phyloP scores from a whole-genome alignment of 2,888 invertebrate genomes.

The Boloria euphrosyne region DNA sequence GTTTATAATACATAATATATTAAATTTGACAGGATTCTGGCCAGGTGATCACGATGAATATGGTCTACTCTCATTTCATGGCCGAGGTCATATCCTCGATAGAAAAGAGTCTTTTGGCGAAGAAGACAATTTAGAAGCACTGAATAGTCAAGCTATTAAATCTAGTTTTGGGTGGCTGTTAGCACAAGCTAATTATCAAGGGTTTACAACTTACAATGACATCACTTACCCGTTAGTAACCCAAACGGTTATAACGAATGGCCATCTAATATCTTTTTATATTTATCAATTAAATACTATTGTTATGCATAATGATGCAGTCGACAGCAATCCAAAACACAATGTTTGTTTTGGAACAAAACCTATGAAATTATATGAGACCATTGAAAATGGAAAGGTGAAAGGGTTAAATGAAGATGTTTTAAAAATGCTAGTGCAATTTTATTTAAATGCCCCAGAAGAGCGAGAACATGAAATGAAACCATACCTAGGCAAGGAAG shows the following conservation, averaged over 20 bases:
- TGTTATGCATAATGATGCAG: slow-evolving; percentile 83
- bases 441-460: slow-evolving; percentile 87
- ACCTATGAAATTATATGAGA: slow-evolving; percentile 88
- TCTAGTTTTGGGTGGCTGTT: slow-evolving; percentile 91
- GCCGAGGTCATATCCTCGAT: slow-evolving; percentile 82
- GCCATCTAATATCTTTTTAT: slow-evolving; percentile 92
- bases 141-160: slow-evolving; percentile 89
- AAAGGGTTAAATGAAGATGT: slow-evolving; percentile 91
- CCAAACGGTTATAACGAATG: slow-evolving; percentile 95
- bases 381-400: slow-evolving; percentile 86
- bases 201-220: slow-evolving; percentile 95
- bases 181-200: slow-evolving; percentile 90
- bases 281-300: slow-evolving; percentile 96
- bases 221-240: slow-evolving; percentile 94
- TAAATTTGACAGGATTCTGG: slow-evolving; percentile 87
- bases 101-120: slow-evolving; percentile 76
- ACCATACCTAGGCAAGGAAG: slow-evolving; percentile 86
- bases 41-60: slow-evolving; percentile 90
- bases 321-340: slow-evolving; percentile 85
- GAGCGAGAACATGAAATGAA: slow-evolving; percentile 84
- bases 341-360: slow-evolving; percentile 92
- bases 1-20: not conserved
- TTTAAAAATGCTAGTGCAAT: slow-evolving; percentile 86
- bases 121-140: slow-evolving; percentile 83
- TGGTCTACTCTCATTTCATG: slow-evolving; percentile 89